These are phyloP conservation scores for Holcopasites calliopsidis DNA, from an alignment of 1,140 invertebrate genomes.

Conservation along the genomic window DNA sequence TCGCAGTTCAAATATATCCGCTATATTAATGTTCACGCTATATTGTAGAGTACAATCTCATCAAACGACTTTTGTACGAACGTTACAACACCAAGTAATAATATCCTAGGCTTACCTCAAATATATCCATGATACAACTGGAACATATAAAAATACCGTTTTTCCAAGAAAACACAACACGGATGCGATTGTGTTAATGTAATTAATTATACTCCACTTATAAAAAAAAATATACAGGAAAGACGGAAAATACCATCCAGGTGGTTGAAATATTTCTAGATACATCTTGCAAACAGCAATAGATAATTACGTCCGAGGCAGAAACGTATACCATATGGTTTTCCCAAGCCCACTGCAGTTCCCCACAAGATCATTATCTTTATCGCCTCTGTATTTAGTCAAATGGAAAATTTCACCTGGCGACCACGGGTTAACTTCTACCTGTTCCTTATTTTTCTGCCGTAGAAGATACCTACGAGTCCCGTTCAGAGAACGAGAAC, in stretches of 20 bases:
- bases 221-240: neutral
- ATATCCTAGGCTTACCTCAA: neutral
- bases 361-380: neutral
- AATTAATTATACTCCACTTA: neutral
- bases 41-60: neutral
- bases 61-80: neutral
- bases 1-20: no score
- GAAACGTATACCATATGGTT: neutral
- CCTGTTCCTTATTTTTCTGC: neutral
- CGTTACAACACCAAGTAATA: neutral
- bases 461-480: neutral
- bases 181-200: neutral
- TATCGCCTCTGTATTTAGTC: neutral
- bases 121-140: neutral
- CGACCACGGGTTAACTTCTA: neutral
- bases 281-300: neutral
- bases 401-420: conserved; percentile 18
- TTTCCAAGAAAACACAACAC: neutral
- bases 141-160: neutral
- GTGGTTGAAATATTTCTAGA: neutral
- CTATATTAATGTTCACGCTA: no score
- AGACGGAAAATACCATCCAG: neutral
- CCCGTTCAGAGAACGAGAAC: neutral
- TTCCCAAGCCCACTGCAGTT: neutral
- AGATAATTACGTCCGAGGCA: neutral